Conservation (phyloP, 2,113 vertebrate species). For the Melanocharis versteri region DNA sequence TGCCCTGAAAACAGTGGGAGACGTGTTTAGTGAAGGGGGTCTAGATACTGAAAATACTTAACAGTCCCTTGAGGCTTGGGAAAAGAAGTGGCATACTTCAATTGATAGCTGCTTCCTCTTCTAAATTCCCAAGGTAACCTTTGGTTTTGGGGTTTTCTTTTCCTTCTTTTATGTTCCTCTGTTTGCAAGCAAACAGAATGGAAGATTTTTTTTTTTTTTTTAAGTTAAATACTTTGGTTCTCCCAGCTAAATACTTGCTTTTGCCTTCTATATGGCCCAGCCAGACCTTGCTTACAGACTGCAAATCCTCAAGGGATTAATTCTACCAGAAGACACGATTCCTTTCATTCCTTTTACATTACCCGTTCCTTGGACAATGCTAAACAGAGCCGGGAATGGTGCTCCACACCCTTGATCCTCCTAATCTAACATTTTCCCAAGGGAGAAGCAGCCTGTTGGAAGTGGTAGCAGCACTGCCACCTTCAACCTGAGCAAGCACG, state of each 20-base stretch:
- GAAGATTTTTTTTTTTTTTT: background rate
- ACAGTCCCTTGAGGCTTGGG: background rate
- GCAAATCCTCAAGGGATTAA: constrained; percentile 10
- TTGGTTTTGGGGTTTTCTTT: background rate
- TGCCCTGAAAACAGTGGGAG: background rate
- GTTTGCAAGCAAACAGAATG: background rate
- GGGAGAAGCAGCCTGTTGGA: background rate
- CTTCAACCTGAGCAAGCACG: background rate
- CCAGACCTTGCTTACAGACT: background rate
- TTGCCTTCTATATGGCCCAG: fast-evolving
- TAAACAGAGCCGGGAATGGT: background rate
- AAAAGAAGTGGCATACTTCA: background rate
- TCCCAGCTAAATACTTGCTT: background rate
- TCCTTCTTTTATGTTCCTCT: fast-evolving
- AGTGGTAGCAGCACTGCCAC: background rate
- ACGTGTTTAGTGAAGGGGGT: background rate
- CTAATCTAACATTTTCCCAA: background rate
- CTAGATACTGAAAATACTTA: background rate
- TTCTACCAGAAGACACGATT: background rate
- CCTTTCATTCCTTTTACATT: constrained; percentile 40
- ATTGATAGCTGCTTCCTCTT: background rate
- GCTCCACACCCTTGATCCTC: background rate
- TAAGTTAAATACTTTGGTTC: fast-evolving
- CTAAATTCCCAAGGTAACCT: background rate
- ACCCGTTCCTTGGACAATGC: background rate